Conservation (phyloP, 2,797 vertebrate species). For the Melanotaenia parkinsoni region DNA sequence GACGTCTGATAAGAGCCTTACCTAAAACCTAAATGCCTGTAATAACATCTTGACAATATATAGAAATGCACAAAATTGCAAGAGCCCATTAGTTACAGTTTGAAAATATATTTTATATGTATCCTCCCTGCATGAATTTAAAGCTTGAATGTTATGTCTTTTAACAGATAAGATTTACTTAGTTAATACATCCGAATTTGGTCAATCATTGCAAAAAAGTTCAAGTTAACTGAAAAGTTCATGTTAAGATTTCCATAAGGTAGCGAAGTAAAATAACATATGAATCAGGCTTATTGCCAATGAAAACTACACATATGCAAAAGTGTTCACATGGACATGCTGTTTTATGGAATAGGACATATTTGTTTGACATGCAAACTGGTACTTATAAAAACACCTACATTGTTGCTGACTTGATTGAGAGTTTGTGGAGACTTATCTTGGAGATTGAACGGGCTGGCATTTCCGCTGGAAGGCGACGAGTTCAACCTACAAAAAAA, state of each 20-base stretch:
- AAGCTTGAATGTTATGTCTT: too few relatives aligned
- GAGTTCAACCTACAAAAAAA: conserved; percentile 86
- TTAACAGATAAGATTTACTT: too few relatives aligned
- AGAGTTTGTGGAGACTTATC: conserved; percentile 83
- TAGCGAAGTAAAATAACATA: too few relatives aligned
- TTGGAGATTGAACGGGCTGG: conserved; percentile 84
- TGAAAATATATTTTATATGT: too few relatives aligned
- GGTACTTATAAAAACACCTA: conserved; percentile 55
- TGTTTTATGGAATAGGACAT: not conserved
- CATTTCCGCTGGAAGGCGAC: conserved; percentile 86
- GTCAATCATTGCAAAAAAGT: too few relatives aligned
- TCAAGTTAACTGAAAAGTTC: not conserved
- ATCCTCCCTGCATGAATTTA: too few relatives aligned
- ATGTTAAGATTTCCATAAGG: not conserved
- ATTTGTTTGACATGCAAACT: not conserved
- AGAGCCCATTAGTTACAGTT: too few relatives aligned
- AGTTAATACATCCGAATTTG: too few relatives aligned
- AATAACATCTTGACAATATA: too few relatives aligned
- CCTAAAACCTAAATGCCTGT: too few relatives aligned
- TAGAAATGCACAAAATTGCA: too few relatives aligned
- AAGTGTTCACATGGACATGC: not conserved
- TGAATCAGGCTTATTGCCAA: too few relatives aligned
- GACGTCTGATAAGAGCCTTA: not conserved
- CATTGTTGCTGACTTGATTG: conserved; percentile 77
- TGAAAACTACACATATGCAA: not conserved